Percentiles rank a stretch among this genome's conserved stretches.
Conservation (phyloP, 2,113 vertebrate genomes). For the Alethe castanea region DNA sequence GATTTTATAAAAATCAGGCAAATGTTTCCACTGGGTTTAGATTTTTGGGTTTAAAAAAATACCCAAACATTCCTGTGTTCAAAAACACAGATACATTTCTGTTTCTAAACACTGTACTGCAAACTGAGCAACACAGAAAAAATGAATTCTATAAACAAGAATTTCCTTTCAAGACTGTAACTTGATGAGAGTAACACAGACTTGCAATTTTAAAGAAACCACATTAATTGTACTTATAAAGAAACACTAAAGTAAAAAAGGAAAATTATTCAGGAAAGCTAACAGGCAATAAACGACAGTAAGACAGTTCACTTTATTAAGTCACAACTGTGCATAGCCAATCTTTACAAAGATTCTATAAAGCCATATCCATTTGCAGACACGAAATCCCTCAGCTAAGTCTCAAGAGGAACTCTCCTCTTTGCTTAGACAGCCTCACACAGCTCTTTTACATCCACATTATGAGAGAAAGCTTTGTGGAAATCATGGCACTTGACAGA, state of each 20-base stretch:
- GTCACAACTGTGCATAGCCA: neutral
- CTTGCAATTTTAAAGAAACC: neutral
- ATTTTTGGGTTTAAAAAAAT: neutral
- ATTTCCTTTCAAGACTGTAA: neutral
- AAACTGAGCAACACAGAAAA: neutral
- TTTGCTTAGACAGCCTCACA: neutral
- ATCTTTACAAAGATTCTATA: neutral
- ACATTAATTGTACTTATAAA: neutral
- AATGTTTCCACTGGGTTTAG: slow-evolving; percentile 25
- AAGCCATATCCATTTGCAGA: neutral
- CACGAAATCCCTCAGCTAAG: neutral
- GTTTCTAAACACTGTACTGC: neutral
- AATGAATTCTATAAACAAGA: neutral
- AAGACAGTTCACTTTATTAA: neutral
- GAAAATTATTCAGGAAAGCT: neutral
- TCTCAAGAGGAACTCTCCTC: neutral
- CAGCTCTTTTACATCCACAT: neutral
- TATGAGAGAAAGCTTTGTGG: neutral
- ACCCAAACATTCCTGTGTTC: neutral
- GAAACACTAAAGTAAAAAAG: neutral
- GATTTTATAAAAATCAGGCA: neutral
- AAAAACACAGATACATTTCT: neutral
- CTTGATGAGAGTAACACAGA: neutral
- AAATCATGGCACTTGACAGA: neutral
- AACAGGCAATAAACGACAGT: neutral